Evolutionary conservation across 2,113 vertebrate genomes (phyloP).

Genomic region (Zosterops japonicus): DNA sequence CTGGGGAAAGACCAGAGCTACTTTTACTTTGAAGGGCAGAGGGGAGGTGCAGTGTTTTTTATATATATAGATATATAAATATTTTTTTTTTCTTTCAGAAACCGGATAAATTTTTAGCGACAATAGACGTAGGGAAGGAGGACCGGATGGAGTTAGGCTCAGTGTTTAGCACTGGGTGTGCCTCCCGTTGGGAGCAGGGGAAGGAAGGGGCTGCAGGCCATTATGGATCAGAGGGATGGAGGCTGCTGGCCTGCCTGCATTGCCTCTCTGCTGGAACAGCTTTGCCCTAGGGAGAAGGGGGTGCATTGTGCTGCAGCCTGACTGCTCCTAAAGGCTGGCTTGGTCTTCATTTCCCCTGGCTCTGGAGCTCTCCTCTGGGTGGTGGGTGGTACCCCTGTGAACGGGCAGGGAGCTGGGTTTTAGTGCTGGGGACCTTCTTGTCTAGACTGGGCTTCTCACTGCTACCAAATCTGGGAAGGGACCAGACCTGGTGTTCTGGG

Average conservation of each 20-base stretch:
- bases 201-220: not conserved
- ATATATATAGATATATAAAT: not conserved
- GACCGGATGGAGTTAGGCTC: slow-evolving; percentile 34
- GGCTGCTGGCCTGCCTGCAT: not conserved
- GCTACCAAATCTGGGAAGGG: not conserved
- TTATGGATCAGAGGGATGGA: not conserved
- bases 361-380: not conserved
- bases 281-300: not conserved
- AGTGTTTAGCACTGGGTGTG: slow-evolving; percentile 44
- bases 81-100: not conserved
- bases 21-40: not conserved
- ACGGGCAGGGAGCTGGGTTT: not conserved
- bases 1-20: not conserved
- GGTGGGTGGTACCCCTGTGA: not conserved
- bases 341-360: not conserved
- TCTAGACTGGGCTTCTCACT: not conserved
- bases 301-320: rapidly evolving
- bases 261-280: not conserved
- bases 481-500: rapidly evolving
- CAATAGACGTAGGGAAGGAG: not conserved
- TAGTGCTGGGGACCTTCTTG: not conserved
- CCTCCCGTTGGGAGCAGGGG: not conserved
- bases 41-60: not conserved
- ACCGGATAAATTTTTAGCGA: not conserved
- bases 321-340: not conserved